phyloP scores from a whole-genome alignment of 92 coral and sea anemone genomes.

The Umimayanthus kanabou region DNA sequence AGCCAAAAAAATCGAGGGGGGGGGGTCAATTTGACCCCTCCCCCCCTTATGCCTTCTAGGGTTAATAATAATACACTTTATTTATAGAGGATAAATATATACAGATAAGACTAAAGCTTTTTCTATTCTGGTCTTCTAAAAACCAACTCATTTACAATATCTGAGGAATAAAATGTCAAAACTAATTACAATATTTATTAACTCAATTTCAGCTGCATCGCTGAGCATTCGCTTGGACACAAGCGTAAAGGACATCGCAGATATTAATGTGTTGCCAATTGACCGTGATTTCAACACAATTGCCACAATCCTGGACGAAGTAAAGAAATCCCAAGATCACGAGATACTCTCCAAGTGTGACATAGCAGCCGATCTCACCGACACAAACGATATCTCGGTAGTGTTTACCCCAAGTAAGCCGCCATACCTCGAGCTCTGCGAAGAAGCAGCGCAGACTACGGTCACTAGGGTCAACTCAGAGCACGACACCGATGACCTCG shows the following conservation, averaged over 20 bases:
- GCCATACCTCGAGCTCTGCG: constrained; percentile 54
- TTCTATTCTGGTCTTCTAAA: too few species aligned
- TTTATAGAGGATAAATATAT: too few species aligned
- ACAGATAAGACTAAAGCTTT: too few species aligned
- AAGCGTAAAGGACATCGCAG: constrained; percentile 61
- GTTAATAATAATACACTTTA: too few species aligned
- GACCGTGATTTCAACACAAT: constrained; percentile 61
- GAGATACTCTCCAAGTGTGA: constrained; percentile 54
- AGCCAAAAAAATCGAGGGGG: too few species aligned
- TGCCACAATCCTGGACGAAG: constrained; percentile 48
- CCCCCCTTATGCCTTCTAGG: too few species aligned
- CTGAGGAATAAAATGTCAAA: too few species aligned
- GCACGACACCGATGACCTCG: constrained; percentile 51
- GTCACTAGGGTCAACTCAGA: constrained; percentile 63
- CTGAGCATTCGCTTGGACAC: constrained; percentile 80
- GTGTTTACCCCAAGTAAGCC: constrained; percentile 58
- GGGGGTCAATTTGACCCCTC: too few species aligned
- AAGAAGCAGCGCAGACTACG: constrained; percentile 59
- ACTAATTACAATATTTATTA: too few species aligned
- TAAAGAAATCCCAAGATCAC: constrained; percentile 54
- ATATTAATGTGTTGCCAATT: constrained; percentile 30
- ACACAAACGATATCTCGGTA: constrained; percentile 76
- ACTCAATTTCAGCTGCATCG: constrained; percentile 55
- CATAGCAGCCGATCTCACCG: constrained; percentile 72
- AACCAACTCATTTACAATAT: too few species aligned